phyloP scores from a whole-genome alignment of 2,888 invertebrate genomes.

The Lasioglossum lativentre region DNA sequence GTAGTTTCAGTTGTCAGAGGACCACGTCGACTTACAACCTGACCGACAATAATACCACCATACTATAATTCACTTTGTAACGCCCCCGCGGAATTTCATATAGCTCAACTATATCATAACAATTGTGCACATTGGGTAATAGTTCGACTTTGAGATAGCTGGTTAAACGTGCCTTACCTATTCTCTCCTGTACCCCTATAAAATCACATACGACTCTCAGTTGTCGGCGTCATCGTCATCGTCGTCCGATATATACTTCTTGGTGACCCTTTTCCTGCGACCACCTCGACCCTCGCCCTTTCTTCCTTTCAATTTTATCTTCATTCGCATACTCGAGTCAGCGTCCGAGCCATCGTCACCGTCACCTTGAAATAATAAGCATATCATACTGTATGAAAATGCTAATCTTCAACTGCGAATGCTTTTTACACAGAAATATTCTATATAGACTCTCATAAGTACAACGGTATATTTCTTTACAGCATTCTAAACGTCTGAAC shows the following conservation, averaged over 20 bases:
- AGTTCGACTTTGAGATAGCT: slow-evolving; percentile 44
- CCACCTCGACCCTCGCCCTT: slow-evolving; percentile 85
- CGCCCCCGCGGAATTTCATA: slow-evolving; percentile 37
- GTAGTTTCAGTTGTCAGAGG: slow-evolving; percentile 31
- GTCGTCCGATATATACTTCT: slow-evolving; percentile 88
- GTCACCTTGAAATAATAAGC: slow-evolving; percentile 59
- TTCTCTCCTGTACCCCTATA: slow-evolving; percentile 40
- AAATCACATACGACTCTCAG: slow-evolving; percentile 62
- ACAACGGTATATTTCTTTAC: neutral
- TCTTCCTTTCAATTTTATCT: slow-evolving; percentile 88
- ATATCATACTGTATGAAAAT: neutral
- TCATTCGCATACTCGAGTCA: slow-evolving; percentile 90
- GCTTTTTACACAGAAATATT: neutral
- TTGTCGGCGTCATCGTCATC: slow-evolving; percentile 89
- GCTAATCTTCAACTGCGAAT: neutral
- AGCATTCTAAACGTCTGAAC: neutral
- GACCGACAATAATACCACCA: slow-evolving; percentile 41
- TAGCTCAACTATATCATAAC: slow-evolving; percentile 39
- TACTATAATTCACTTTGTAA: slow-evolving; percentile 53
- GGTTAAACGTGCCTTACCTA: slow-evolving; percentile 49
- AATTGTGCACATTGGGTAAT: slow-evolving; percentile 37
- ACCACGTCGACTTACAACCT: slow-evolving; percentile 45
- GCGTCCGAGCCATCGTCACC: slow-evolving; percentile 88
- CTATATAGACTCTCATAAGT: neutral
- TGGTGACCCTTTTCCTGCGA: slow-evolving; percentile 86